Base-by-base conservation (phyloP, 2,797 vertebrate genomes). In the Phrynocephalus forsythii region DNA sequence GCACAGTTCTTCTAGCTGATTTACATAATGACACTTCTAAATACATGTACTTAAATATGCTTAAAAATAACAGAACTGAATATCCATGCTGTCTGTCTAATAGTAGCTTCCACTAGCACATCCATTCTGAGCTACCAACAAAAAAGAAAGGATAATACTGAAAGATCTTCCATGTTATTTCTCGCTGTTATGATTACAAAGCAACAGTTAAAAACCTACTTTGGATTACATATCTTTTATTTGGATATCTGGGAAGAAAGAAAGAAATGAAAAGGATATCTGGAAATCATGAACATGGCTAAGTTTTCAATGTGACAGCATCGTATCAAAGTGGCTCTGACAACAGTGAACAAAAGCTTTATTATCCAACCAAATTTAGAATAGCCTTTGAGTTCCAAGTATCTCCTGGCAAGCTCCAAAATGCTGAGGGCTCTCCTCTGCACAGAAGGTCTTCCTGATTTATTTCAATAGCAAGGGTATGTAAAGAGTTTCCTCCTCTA, bases 61-160 rank as follows among this genome's bases (percentile, higher is more conserved):
- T 91, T 89, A 89, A 92, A 44, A 93, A 87, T 86, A 82, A 50
- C 0, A 94, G 85, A 92, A 93, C 88, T 88, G 82, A 92, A 90
- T 44, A 83, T 93, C 82, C 79, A 28, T 92, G 86, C 38, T 10
- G 89, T 91, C 91, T 63, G 91, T 93, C 86, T 91, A 38, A 88
- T 28, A 85, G 83, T 9, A 86, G 88, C 78, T 52, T 87, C 56
- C 24, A 81, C 87, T 91, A 92, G 84, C 83, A 85, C 9, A 77
- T 83, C 68, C 22, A 72, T 91, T 88, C 87, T 87, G 82, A 94
- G 76, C 75, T 15, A 88, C 71, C 90, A 87, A 30, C 80, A 94
- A 89, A 44, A 95, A 95, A 90, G 91, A 90, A 93, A 94, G 79
- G 88, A 88, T 88, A 91, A 91, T 88, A 94, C 93, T 93, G 93